Evolutionary conservation across 2,797 vertebrate species (phyloP), one percentile per base, ranked within the genome.

Genomic region (Brotula barbata): DNA sequence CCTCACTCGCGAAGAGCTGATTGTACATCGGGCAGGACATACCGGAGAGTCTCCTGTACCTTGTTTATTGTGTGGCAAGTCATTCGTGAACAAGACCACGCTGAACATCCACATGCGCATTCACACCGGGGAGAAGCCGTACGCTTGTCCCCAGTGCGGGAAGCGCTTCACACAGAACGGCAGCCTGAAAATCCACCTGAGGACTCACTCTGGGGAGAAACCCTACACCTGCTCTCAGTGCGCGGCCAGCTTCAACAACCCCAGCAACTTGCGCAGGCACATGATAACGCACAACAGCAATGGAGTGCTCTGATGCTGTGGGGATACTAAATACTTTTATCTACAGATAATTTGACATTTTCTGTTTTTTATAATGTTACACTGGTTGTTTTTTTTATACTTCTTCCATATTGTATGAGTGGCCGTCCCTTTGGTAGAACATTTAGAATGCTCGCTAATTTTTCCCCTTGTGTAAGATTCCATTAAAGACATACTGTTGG

Each of bases 121-220:
- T 21, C 89, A 91, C 80, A 91, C 88, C 0, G 89, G 89, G 9
- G 89, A 89, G 71, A 89, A 89, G 77, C 89, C 89, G 0, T 90
- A 88, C 7, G 84, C 69, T 1, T 91, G 89, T 14, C 15, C 40
- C 1, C 85, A 88, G 60, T 91, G 89, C 1, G 89, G 89, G 14
- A 89, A 89, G 14, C 83, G 89, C 58, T 90, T 91, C 85, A 88
- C 89, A 0, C 89, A 90, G 59, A 88, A 84, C 14, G 88, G 89
- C 56, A 89, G 87, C 81, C 82, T 91, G 61, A 88, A 88, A 63
- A 89, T 90, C 71, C 89, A 91, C 77, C 64, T 89, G 63, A 81
- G 89, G 75, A 91, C 87, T 39, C 89, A 91, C 71, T 90, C 89
- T 0, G 89, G 89, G 21, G 89, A 91, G 75, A 91, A 90, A 48